Percentiles rank a stretch among this genome's conserved stretches.
phyloP scores from a whole-genome alignment of 2,797 vertebrate genomes.

The Sphenodon punctatus region DNA sequence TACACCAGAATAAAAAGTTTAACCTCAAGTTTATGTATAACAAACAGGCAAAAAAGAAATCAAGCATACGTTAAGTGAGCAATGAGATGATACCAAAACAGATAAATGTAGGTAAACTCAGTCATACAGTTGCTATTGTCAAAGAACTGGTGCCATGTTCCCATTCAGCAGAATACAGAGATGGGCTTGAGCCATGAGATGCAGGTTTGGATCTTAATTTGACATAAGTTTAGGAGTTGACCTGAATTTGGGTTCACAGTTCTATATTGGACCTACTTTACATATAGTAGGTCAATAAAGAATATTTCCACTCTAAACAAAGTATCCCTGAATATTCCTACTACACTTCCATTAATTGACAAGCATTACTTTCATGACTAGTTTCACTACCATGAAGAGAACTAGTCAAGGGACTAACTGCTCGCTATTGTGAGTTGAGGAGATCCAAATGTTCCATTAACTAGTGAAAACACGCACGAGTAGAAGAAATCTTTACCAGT shows the following conservation, averaged over 20 bases:
- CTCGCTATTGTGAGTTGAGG: background rate
- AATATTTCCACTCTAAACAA: too few species aligned
- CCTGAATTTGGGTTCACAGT: too few species aligned
- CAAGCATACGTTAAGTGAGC: fast-evolving
- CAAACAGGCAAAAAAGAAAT: background rate
- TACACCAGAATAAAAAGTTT: background rate
- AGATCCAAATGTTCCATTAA: background rate
- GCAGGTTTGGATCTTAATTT: background rate
- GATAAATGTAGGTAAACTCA: background rate
- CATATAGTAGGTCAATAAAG: too few species aligned
- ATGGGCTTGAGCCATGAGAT: background rate
- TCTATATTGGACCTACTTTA: too few species aligned
- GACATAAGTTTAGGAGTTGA: background rate
- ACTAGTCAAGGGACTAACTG: background rate
- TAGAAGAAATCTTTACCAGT: background rate
- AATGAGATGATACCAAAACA: background rate
- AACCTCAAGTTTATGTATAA: background rate
- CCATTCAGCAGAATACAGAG: background rate
- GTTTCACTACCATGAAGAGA: background rate
- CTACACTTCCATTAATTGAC: background rate
- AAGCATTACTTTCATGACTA: background rate
- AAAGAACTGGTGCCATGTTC: background rate
- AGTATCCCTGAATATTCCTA: too few species aligned
- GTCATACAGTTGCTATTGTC: background rate
- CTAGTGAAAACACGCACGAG: background rate